These are phyloP conservation scores for Origma solitaria DNA, from an alignment of 2,113 vertebrate species.

Conservation along the genomic window DNA sequence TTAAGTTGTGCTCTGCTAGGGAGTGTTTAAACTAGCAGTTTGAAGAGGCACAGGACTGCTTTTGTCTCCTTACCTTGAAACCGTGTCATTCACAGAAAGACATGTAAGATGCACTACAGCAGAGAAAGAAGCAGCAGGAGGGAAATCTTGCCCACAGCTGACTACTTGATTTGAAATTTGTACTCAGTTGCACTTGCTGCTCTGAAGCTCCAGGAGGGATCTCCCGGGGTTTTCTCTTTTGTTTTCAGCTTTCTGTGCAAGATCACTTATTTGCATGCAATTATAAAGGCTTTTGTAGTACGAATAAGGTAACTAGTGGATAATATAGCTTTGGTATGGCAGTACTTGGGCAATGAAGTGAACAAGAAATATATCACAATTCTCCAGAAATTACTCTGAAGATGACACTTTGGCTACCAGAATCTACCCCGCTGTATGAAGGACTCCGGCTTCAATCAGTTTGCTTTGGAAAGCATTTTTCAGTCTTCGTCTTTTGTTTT, in stretches of 20 bases:
- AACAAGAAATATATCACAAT: background rate
- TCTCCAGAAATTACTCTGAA: background rate
- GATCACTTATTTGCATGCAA: background rate
- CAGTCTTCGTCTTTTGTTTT: background rate
- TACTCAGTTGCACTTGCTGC: background rate
- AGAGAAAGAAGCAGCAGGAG: background rate
- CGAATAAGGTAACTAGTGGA: background rate
- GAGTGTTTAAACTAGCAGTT: background rate
- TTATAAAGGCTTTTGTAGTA: background rate
- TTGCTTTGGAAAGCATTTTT: background rate
- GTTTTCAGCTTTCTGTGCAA: background rate
- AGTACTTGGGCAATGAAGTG: background rate
- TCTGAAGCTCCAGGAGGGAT: background rate
- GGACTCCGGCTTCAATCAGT: background rate
- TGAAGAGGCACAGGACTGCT: background rate
- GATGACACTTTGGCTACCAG: background rate
- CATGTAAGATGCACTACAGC: background rate
- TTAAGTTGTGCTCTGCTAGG: background rate
- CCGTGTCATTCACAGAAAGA: background rate
- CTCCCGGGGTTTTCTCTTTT: background rate
- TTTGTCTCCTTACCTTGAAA: background rate
- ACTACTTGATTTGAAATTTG: conserved; percentile 5
- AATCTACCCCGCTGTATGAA: background rate
- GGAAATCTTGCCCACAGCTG: background rate
- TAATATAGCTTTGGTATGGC: background rate